A percentile compares a stretch with the other conserved stretches of the same genome.
Evolutionary conservation across 92 coral and sea anemone species (phyloP).

Genomic region (Phenganax stokvisi): DNA sequence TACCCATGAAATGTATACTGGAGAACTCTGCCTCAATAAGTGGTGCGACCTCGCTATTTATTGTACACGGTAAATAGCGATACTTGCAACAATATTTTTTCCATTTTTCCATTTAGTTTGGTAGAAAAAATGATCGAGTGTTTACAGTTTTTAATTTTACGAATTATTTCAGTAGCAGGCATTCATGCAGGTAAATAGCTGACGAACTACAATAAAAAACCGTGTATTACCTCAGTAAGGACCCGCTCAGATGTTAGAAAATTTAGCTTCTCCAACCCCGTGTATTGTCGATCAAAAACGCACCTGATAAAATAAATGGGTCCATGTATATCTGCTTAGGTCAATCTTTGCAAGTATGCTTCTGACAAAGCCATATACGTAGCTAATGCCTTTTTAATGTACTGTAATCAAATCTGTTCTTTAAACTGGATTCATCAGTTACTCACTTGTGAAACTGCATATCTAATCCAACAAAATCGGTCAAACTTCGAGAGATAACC

Average conservation of each 20-base stretch:
- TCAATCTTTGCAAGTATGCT: neutral
- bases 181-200: too few relatives aligned
- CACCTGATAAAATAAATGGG: slow-evolving; percentile 50
- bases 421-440: neutral
- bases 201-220: too few relatives aligned
- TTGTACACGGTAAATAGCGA: too few relatives aligned
- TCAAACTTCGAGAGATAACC: slow-evolving; percentile 70
- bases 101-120: too few relatives aligned
- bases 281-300: slow-evolving; percentile 78
- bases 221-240: slow-evolving; percentile 30
- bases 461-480: slow-evolving; percentile 70
- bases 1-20: too few relatives aligned
- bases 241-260: slow-evolving; percentile 31
- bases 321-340: neutral
- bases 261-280: slow-evolving; percentile 50
- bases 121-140: too few relatives aligned
- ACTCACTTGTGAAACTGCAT: slow-evolving; percentile 75
- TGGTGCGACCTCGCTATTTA: too few relatives aligned
- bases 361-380: neutral
- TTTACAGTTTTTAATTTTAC: too few relatives aligned
- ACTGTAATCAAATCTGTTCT: neutral
- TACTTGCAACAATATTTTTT: too few relatives aligned
- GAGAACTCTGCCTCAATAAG: too few relatives aligned
- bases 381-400: neutral
- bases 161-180: too few relatives aligned